Percentiles rank a stretch among this genome's conserved stretches.
These are phyloP conservation scores for Melipona quadrifasciata DNA, from an alignment of 1,140 invertebrate species.

Conservation along the genomic window DNA sequence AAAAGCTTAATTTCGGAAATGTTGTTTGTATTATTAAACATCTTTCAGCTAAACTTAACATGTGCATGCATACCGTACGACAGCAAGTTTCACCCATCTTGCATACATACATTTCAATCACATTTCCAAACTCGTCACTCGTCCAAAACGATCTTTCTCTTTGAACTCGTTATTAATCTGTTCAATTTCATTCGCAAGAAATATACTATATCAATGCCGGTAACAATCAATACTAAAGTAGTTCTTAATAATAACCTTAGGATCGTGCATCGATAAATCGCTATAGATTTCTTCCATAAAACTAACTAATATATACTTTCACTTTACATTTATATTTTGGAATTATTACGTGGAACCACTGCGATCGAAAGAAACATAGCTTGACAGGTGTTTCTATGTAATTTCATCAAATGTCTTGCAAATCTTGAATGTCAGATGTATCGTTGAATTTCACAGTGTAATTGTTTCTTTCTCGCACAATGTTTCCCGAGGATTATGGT, in stretches of 20 bases:
- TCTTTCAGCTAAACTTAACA: neutral
- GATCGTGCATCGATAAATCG: neutral
- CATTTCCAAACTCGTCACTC: neutral
- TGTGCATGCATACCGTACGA: too few relatives aligned
- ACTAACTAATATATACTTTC: neutral
- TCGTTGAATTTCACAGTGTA: too few relatives aligned
- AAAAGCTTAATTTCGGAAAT: neutral
- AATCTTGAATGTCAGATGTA: too few relatives aligned
- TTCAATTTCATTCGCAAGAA: slow-evolving; percentile 28
- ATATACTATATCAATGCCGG: slow-evolving; percentile 23
- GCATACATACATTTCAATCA: neutral
- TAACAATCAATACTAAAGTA: slow-evolving; percentile 37
- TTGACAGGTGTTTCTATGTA: neutral
- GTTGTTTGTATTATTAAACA: neutral
- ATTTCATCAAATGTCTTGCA: neutral
- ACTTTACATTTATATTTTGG: neutral
- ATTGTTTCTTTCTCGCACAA: neutral
- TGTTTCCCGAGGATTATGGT: neutral
- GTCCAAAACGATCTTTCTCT: neutral
- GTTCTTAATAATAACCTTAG: neutral
- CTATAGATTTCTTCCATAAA: neutral
- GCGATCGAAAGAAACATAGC: neutral
- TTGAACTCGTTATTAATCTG: neutral
- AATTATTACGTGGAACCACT: too few relatives aligned
- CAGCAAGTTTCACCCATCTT: too few relatives aligned